A percentile compares a stretch with the other conserved stretches of the same genome.
These are phyloP conservation scores for Ceratina australensis DNA, from an alignment of 1,140 invertebrate genomes.

Conservation along the genomic window DNA sequence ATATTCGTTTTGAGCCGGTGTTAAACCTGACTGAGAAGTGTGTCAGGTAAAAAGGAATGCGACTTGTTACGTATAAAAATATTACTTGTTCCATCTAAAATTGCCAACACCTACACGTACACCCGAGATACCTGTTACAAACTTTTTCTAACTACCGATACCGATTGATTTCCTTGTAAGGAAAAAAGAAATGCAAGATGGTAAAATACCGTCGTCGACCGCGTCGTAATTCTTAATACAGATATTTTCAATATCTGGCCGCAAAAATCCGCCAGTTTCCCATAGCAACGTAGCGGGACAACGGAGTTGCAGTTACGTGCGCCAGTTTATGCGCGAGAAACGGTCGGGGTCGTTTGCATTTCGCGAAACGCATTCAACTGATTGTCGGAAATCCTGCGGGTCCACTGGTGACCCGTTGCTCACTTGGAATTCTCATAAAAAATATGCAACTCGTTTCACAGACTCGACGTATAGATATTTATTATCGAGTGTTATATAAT, in stretches of 20 bases:
- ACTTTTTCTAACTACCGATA: too few species aligned
- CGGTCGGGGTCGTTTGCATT: not conserved
- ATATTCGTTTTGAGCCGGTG: not conserved
- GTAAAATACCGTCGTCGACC: not conserved
- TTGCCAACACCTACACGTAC: not conserved
- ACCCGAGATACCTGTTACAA: too few species aligned
- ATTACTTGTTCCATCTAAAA: not conserved
- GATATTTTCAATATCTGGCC: constrained; percentile 19
- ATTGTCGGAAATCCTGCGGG: too few species aligned
- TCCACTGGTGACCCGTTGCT: too few species aligned
- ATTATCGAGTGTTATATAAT: too few species aligned
- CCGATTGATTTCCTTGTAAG: not conserved
- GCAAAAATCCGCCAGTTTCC: constrained; percentile 30
- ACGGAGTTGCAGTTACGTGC: constrained; percentile 52
- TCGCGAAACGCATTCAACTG: not conserved
- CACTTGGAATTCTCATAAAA: too few species aligned
- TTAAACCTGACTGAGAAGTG: not conserved
- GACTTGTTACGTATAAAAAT: not conserved
- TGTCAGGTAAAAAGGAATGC: not conserved
- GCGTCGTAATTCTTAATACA: not conserved
- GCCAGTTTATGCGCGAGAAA: constrained; percentile 39
- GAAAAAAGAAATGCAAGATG: too few species aligned
- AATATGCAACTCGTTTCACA: too few species aligned
- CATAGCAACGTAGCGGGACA: constrained; percentile 51
- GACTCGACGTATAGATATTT: too few species aligned